phyloP scores from a whole-genome alignment of 2,113 vertebrate species.

The Nothoprocta perdicaria region DNA sequence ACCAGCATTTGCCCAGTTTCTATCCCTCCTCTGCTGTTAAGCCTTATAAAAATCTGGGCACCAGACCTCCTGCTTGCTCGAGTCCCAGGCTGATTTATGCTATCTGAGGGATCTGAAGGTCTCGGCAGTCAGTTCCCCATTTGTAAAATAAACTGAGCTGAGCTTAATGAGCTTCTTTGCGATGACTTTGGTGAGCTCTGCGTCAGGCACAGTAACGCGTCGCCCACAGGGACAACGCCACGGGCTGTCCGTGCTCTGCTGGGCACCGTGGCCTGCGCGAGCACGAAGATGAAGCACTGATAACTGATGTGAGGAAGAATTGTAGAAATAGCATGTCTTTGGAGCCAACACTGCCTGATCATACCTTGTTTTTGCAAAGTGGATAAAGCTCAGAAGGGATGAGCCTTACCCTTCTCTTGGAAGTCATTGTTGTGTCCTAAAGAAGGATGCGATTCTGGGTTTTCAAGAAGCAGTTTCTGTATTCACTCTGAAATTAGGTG shows the following conservation, averaged over 20 bases:
- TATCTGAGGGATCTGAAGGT: conserved; percentile 7
- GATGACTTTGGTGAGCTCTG: neutral
- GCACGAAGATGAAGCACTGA: too few relatives aligned
- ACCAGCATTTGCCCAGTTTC: neutral
- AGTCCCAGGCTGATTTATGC: neutral
- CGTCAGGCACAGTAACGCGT: neutral
- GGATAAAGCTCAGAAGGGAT: neutral
- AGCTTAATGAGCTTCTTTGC: conserved; percentile 16
- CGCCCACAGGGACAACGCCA: accelerated
- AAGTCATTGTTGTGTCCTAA: neutral
- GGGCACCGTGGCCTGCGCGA: accelerated
- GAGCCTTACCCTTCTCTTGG: neutral
- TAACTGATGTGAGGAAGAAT: neutral
- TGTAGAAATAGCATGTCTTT: neutral
- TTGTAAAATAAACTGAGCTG: conserved; percentile 34
- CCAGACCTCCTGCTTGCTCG: neutral
- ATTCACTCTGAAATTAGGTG: neutral
- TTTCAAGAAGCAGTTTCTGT: neutral
- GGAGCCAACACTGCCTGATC: neutral
- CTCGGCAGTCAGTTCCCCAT: neutral
- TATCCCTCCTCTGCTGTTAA: neutral
- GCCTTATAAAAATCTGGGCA: conserved; percentile 1
- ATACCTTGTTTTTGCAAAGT: neutral
- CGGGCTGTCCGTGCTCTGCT: neutral
- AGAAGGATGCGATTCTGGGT: neutral